Evolutionary conservation across 2,113 vertebrate species (phyloP), one percentile per base, ranked within the genome.

Genomic region (Muntiacus muntjak): DNA sequence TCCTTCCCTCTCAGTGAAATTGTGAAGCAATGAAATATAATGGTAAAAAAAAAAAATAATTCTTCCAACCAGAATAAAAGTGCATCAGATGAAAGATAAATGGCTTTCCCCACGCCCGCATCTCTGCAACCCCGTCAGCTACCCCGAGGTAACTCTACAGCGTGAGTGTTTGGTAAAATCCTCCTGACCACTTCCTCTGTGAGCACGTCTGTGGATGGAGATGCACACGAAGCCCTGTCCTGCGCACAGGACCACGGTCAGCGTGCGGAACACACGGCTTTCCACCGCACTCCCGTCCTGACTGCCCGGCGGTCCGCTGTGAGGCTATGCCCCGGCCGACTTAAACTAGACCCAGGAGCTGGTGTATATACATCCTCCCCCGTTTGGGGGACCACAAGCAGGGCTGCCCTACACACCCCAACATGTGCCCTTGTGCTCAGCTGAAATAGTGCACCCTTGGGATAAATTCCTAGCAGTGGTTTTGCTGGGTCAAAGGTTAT

Each of bases 401-500:
- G 78, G 47, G 28, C 78, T 6, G 45, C 28, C 45, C 45, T 30
- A 21, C 16, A 50, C 28, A 81, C 47, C 5, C 30, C 47, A 21
- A 23, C 6, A 2, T 4, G 50, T 25, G 79, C 79, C 21, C 33
- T 83, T 25, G 33, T 60, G 90, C 87, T 83, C 40, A 25, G 43
- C 45, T 45, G 71, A 94, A 62, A 82, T 82, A 86, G 47, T 52
- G 60, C 28, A 21, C 47, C 87, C 95, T 78, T n/a, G 58, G 91
- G 81, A 67, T 82, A 86, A 95, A 58, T 85, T 91, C 81, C 83
- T 86, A 82, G 88, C 62, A 45, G 0, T 82, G 91, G 55, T 94
- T 88, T 88, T 58, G 52, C 92, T 87, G 88, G 94, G 90, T 94
- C 95, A 92, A 94, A 95, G 92, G 91, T 43, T 92, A 85, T 36